These are phyloP conservation scores for Oophaga pumilio DNA, from an alignment of 2,113 vertebrate genomes.

Conservation along the genomic window DNA sequence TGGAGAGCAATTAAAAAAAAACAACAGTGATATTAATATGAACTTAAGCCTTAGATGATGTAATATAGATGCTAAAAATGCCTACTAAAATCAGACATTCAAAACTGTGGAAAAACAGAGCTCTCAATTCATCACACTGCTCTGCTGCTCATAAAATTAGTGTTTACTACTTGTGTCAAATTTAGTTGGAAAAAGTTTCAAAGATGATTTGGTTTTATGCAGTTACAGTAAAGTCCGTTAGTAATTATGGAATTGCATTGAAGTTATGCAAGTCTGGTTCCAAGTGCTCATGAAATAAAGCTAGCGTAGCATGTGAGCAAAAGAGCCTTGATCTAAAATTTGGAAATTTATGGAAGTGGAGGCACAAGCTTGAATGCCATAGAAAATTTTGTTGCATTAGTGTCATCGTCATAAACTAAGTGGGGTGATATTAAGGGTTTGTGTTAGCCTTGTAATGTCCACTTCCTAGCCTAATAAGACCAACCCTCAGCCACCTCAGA, in stretches of 20 bases:
- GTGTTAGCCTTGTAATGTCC: too few species aligned
- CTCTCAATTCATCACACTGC: neutral
- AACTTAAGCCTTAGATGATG: neutral
- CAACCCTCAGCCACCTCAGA: too few species aligned
- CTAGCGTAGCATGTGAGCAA: neutral
- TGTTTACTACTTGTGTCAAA: neutral
- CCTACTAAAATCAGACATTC: neutral
- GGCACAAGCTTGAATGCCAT: too few species aligned
- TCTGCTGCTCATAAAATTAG: neutral
- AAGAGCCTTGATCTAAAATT: neutral
- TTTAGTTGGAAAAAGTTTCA: neutral
- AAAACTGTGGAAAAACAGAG: neutral
- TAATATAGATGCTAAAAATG: constrained; percentile 3
- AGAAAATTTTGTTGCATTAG: too few species aligned
- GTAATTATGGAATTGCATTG: neutral
- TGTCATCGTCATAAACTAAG: neutral
- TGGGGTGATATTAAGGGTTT: neutral
- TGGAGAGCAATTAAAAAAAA: constrained; percentile 14
- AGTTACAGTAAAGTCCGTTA: neutral
- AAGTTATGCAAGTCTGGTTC: neutral
- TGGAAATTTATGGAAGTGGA: neutral
- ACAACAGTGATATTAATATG: constrained; percentile 9
- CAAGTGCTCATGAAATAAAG: neutral
- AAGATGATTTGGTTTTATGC: neutral
- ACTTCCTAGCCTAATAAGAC: too few species aligned